Evolutionary conservation across 2,797 vertebrate species (phyloP), one percentile per base, ranked within the genome.

Genomic region (Sus cebifrons): DNA sequence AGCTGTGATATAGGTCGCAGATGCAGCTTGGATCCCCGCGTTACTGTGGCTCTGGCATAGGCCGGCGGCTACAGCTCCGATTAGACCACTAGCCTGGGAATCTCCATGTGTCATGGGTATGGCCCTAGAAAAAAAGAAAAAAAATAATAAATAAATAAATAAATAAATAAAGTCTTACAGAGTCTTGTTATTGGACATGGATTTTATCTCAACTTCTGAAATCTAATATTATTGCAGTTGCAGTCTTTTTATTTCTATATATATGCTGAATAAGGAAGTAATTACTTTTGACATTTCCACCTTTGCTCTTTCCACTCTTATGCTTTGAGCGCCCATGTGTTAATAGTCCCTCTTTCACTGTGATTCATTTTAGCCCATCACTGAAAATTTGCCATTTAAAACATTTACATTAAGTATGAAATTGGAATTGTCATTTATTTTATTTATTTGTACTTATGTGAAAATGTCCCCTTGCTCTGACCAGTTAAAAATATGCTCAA

Each of bases 381-480:
- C 74, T 92, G 93, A 90, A 93, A 86, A 93, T 49, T 56, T 77
- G 20, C 77, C 82, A 44, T 93, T 93, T 92, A 85, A 89, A 91
- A 29, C 75, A 78, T 95, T 87, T 88, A 82, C 67, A 36, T 70
- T 89, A 81, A 89, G n/a, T 65, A 18, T 74, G 56, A 73, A 56
- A 56, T 86, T 79, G 86, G 25, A 20, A 60, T 96, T 95, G 91
- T 86, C 25, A 73, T 68, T 88, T 83, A 44, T 89, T 54, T 93
- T 20, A 78, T 44, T 40, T 78, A 9, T 78, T 91, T 92, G 65
- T 71, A 84, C 21, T 60, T 82, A 86, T 54, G 36, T 70, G 68
- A 94, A 86, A 89, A 89, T 92, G 74, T 65, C 40, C 20, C 29
- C 20, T 77, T 86, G 20, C 52, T 85, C 62, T 85, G 4, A 1